phyloP scores from a whole-genome alignment of 2,113 vertebrate genomes.

The Aix galericulata region DNA sequence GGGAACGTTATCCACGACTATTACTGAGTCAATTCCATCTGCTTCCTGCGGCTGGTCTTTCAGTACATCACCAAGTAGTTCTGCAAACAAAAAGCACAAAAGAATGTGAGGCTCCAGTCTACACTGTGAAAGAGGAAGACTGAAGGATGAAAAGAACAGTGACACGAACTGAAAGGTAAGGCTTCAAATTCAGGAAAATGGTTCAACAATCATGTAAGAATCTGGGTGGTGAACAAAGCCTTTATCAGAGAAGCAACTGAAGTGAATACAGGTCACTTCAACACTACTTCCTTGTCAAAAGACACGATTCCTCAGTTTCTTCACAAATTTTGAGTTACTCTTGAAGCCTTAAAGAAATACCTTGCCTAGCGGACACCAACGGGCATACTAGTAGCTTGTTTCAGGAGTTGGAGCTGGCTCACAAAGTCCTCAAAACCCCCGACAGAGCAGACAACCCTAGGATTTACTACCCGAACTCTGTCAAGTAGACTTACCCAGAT shows the following conservation, averaged over 20 bases:
- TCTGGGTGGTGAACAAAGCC: fast-evolving
- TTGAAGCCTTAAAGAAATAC: neutral
- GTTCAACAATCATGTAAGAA: neutral
- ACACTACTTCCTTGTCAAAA: neutral
- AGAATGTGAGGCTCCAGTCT: neutral
- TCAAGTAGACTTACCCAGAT: neutral
- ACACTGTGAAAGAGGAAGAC: neutral
- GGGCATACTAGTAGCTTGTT: neutral
- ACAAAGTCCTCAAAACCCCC: neutral
- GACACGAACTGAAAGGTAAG: neutral
- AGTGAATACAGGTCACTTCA: neutral
- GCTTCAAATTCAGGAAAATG: neutral
- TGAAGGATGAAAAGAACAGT: neutral
- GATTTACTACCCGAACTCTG: neutral
- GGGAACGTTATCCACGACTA: constrained; percentile 96
- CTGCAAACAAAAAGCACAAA: constrained; percentile 29
- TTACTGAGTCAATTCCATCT: constrained; percentile 94
- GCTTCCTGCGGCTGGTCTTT: constrained; percentile 91
- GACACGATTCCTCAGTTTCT: neutral
- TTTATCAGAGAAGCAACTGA: neutral
- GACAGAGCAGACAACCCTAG: neutral
- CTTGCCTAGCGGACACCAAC: neutral
- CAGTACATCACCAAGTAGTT: constrained; percentile 87
- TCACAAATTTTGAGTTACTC: neutral
- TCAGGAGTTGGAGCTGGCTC: neutral